Evolutionary conservation across 1,140 invertebrate genomes (phyloP).

Genomic region (Drosophila watanabei): DNA sequence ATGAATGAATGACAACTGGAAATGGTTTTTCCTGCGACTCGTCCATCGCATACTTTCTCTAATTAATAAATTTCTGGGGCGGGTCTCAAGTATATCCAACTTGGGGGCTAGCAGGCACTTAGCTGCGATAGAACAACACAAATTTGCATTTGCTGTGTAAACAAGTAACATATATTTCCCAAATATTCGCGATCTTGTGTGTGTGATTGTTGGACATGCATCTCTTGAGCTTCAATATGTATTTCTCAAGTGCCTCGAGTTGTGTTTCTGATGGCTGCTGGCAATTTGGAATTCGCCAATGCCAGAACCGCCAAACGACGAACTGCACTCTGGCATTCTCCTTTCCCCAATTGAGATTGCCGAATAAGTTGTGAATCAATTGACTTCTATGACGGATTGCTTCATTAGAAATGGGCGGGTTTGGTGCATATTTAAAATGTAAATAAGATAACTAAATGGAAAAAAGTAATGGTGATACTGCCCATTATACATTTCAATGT

Average conservation of each 20-base stretch:
- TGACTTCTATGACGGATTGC: constrained; percentile 14
- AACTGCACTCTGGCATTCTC: constrained; percentile 31
- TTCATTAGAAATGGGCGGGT: not conserved
- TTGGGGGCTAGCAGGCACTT: constrained; percentile 4
- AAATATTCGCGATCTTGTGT: constrained; percentile 3
- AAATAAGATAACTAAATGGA: not conserved
- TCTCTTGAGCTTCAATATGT: constrained; percentile 12
- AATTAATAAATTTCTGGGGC: constrained; percentile 32
- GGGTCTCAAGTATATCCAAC: not conserved
- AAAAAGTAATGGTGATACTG: not conserved
- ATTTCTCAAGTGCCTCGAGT: constrained; percentile 36
- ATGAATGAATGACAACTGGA: constrained; percentile 81
- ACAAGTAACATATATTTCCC: constrained; percentile 22
- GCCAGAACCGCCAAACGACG: constrained; percentile 21
- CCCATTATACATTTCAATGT: not conserved
- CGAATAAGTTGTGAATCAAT: constrained; percentile 28
- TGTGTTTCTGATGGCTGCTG: constrained; percentile 43
- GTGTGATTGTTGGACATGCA: constrained; percentile 31
- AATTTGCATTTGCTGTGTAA: constrained; percentile 43
- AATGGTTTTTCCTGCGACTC: constrained; percentile 32
- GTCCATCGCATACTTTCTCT: constrained; percentile 19
- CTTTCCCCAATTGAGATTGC: constrained; percentile 15
- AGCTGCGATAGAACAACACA: constrained; percentile 20
- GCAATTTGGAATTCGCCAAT: constrained; percentile 49
- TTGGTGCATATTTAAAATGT: not conserved